phyloP scores from a whole-genome alignment of 2,797 vertebrate species.

The Argentina silus region DNA sequence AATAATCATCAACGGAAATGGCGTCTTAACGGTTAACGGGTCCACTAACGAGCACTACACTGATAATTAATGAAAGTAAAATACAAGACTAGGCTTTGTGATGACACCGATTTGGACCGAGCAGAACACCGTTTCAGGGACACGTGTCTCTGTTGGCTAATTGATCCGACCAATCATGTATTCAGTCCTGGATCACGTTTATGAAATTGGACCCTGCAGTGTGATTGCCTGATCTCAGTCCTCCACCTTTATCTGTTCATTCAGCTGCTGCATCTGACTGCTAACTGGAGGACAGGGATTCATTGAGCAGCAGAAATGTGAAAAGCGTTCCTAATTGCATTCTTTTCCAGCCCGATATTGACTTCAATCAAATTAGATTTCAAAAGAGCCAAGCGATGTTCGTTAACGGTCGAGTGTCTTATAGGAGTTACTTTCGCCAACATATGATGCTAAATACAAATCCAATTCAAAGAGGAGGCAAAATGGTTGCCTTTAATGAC shows the following conservation, averaged over 20 bases:
- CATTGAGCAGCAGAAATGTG: neutral
- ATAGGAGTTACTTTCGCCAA: constrained; percentile 46
- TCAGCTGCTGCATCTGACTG: neutral
- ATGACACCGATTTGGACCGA: neutral
- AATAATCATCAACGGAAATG: no score
- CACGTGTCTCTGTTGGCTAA: neutral
- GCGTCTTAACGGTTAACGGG: no score
- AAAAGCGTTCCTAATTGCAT: constrained; percentile 43
- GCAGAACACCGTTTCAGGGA: neutral
- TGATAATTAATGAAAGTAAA: no score
- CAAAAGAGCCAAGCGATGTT: constrained; percentile 28
- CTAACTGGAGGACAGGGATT: neutral
- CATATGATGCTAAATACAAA: constrained; percentile 43
- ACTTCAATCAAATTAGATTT: constrained; percentile 50
- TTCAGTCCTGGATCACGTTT: neutral
- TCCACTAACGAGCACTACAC: no score
- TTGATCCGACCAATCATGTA: neutral
- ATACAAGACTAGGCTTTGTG: no score
- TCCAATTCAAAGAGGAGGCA: constrained; percentile 52
- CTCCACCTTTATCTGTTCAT: no score
- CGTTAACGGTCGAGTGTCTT: constrained; percentile 26
- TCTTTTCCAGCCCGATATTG: constrained; percentile 50
- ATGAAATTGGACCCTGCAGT: neutral
- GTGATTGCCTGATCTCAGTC: no score
- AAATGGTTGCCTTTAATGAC: constrained; percentile 59